These are phyloP conservation scores for Leptodactylus fallax DNA, from an alignment of 2,797 vertebrate genomes.

Conservation along the genomic window DNA sequence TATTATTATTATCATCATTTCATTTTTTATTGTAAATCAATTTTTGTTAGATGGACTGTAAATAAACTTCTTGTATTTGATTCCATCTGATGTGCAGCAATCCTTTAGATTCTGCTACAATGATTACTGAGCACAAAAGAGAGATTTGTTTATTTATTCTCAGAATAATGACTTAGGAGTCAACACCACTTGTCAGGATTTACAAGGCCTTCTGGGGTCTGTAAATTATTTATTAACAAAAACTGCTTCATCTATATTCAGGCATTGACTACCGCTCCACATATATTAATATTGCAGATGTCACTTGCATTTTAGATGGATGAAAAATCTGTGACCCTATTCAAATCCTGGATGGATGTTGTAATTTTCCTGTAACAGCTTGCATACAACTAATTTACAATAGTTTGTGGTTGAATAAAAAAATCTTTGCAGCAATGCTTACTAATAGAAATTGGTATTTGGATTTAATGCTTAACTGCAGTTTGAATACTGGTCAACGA, in stretches of 20 bases:
- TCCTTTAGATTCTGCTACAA: not conserved
- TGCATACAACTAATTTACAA: constrained; percentile 48
- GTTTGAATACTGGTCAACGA: constrained; percentile 13
- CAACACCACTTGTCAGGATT: constrained; percentile 57
- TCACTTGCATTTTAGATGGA: constrained; percentile 58
- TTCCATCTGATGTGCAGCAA: not conserved
- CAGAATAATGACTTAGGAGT: constrained; percentile 53
- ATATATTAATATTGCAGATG: constrained; percentile 63
- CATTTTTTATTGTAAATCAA: not conserved
- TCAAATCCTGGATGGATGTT: constrained; percentile 52
- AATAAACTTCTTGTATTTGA: constrained; percentile 4
- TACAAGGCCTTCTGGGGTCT: constrained; percentile 59
- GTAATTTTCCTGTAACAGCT: constrained; percentile 44
- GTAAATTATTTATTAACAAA: constrained; percentile 61
- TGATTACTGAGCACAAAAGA: constrained; percentile 43
- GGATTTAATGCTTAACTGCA: not conserved
- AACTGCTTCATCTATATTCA: constrained; percentile 53
- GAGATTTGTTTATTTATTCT: constrained; percentile 55
- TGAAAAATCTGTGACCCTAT: constrained; percentile 56
- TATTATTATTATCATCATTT: not conserved
- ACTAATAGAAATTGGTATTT: constrained; percentile 27
- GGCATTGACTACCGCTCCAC: constrained; percentile 53
- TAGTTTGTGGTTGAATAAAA: constrained; percentile 11
- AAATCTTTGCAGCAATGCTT: constrained; percentile 9
- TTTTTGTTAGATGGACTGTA: constrained; percentile 4